These are phyloP conservation scores for Rhysida immarginata DNA, from an alignment of 1,140 invertebrate species.

Conservation along the genomic window DNA sequence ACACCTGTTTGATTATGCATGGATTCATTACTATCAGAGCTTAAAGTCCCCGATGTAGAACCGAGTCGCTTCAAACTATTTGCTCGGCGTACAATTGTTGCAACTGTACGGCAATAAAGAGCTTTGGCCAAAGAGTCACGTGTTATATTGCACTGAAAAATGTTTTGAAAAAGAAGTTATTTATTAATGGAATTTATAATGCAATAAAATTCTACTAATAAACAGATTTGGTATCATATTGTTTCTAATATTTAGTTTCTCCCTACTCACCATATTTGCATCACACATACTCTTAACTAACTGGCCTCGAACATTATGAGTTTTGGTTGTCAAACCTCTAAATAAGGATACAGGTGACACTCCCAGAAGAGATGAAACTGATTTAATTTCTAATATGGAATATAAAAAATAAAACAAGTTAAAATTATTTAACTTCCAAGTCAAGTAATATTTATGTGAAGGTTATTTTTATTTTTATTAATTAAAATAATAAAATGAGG, in stretches of 20 bases:
- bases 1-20: conserved; percentile 63
- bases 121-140: conserved; percentile 81
- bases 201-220: background rate
- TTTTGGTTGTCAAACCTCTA: conserved; percentile 63
- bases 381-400: conserved; percentile 45
- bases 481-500: background rate
- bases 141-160: conserved; percentile 55
- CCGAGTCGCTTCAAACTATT: conserved; percentile 79
- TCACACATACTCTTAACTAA: conserved; percentile 66
- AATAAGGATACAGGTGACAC: conserved; percentile 58
- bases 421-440: background rate
- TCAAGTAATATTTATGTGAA: background rate
- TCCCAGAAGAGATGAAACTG: conserved; percentile 67
- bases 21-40: conserved; percentile 78
- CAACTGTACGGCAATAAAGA: conserved; percentile 84
- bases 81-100: conserved; percentile 77
- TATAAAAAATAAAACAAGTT: background rate
- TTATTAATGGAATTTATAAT: conserved; percentile 1
- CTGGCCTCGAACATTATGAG: conserved; percentile 67
- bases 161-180: background rate
- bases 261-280: conserved; percentile 50
- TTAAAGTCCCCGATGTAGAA: conserved; percentile 67
- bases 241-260: no score
- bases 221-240: no score
- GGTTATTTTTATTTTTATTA: conserved; percentile 36